Percentiles rank a stretch among this genome's conserved stretches.
These are phyloP conservation scores for Girardia tigrina DNA, from an alignment of 2,888 invertebrate genomes.

Conservation along the genomic window DNA sequence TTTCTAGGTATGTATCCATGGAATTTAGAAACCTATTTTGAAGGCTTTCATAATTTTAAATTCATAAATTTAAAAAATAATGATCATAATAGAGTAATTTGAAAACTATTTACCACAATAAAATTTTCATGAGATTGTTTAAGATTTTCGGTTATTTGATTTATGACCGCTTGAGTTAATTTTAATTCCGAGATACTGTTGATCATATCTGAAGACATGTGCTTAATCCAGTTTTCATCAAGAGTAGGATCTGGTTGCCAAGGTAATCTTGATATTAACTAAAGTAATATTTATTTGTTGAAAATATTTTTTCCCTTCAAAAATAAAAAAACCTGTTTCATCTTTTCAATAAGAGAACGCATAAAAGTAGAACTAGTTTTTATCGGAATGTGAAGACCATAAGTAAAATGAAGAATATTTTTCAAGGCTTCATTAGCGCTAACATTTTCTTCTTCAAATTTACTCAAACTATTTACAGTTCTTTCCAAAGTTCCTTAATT, in stretches of 20 bases:
- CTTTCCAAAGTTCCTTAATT: constrained; percentile 31
- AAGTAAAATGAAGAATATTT: constrained; percentile 58
- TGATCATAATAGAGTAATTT: no score
- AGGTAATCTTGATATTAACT: constrained; percentile 57
- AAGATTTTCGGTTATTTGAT: constrained; percentile 64
- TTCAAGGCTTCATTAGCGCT: constrained; percentile 63
- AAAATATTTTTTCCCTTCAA: no score
- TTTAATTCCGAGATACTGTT: constrained; percentile 60
- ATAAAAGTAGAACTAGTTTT: constrained; percentile 58
- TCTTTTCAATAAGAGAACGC: constrained; percentile 58
- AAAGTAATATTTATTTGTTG: constrained; percentile 21
- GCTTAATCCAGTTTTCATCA: constrained; percentile 59
- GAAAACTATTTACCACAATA: constrained; percentile 43
- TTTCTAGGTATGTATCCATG: no score
- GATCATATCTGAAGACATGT: constrained; percentile 60
- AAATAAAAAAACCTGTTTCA: constrained; percentile 55
- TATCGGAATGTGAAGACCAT: constrained; percentile 60
- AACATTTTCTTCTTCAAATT: constrained; percentile 38
- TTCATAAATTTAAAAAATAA: no score
- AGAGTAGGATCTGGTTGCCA: constrained; percentile 54
- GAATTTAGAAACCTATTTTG: no score
- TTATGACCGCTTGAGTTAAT: constrained; percentile 61
- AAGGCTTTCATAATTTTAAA: no score
- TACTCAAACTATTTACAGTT: constrained; percentile 21
- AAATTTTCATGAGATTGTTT: constrained; percentile 66